Percentiles rank a stretch among this genome's conserved stretches.
Evolutionary conservation across 2,888 invertebrate genomes (phyloP).

Genomic region (Camponotus fellah): DNA sequence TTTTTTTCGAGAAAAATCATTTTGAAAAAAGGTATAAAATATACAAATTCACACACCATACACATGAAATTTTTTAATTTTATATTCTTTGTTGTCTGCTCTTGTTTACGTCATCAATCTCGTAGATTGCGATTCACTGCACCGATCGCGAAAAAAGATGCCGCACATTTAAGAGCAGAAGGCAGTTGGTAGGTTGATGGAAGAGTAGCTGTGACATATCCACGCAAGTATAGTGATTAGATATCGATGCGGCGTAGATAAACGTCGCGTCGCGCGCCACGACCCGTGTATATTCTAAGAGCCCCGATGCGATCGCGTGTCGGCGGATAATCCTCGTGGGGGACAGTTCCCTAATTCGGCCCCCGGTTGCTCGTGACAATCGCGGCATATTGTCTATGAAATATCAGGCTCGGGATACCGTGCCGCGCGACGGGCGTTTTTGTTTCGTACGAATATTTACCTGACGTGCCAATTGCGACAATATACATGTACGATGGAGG

Average conservation of each 20-base stretch:
- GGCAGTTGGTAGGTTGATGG: neutral
- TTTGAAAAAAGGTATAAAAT: neutral
- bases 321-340: conserved; percentile 67
- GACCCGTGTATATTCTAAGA: conserved; percentile 50
- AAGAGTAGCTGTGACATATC: conserved; percentile 45
- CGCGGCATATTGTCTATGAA: conserved; percentile 46
- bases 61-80: neutral
- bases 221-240: conserved; percentile 58
- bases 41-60: neutral
- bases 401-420: neutral
- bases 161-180: neutral
- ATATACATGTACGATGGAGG: too few relatives aligned
- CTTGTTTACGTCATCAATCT: too few relatives aligned
- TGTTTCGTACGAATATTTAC: neutral
- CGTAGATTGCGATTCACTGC: neutral
- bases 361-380: conserved; percentile 54
- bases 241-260: conserved; percentile 57
- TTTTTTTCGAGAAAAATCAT: neutral
- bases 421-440: neutral
- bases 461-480: neutral
- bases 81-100: neutral
- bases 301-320: conserved; percentile 61
- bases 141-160: neutral
- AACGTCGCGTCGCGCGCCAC: conserved; percentile 36
- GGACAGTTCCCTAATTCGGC: conserved; percentile 64